These are phyloP conservation scores for Aquatica leii DNA, from an alignment of 2,888 invertebrate species.

Conservation along the genomic window DNA sequence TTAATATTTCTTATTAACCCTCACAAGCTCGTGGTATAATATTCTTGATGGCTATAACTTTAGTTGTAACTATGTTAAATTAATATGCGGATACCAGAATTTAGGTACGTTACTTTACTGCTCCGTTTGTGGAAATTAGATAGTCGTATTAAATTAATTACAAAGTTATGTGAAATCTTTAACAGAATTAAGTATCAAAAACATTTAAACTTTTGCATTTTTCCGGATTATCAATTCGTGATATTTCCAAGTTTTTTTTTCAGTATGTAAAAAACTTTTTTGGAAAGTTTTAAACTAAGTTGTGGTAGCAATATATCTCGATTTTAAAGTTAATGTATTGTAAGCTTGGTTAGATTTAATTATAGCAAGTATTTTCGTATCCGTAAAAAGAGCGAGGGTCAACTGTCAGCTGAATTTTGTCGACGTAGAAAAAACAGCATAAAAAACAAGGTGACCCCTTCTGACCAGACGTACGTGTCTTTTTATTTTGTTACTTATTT, in stretches of 20 bases:
- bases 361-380: constrained; percentile 3
- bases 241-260: no score
- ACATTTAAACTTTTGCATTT: no score
- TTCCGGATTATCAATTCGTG: no score
- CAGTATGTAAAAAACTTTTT: no score
- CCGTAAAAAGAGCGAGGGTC: constrained; percentile 4
- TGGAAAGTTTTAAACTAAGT: no score
- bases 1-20: constrained; percentile 5
- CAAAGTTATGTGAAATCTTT: constrained; percentile 26
- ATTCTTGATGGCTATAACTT: constrained; percentile 15
- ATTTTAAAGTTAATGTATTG: constrained; percentile 1
- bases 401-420: not conserved
- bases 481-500: not conserved
- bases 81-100: constrained; percentile 23
- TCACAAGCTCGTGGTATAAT: not conserved
- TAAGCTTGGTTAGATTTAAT: not conserved
- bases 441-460: not conserved
- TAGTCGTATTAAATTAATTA: constrained; percentile 31
- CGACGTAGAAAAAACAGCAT: no score
- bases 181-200: constrained; percentile 18
- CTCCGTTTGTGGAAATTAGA: constrained; percentile 20
- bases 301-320: constrained; percentile 3
- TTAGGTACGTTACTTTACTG: constrained; percentile 17
- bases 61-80: constrained; percentile 24
- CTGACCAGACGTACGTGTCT: not conserved